Evolutionary conservation across 2,797 vertebrate genomes (phyloP), one percentile per base, ranked within the genome.

Genomic region (Periophthalmus magnuspinnatus): DNA sequence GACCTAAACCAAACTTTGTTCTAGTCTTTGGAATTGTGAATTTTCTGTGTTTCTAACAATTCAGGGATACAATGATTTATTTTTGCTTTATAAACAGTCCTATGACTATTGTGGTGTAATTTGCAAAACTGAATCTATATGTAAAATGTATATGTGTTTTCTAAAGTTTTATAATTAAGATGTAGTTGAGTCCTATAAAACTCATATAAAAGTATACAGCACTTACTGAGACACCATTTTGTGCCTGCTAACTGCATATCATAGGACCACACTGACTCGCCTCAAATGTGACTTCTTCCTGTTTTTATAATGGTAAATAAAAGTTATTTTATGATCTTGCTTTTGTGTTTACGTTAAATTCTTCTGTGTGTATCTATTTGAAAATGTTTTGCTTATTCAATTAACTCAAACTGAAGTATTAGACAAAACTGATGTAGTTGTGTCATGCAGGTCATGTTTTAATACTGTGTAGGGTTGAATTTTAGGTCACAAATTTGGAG

Each of bases 221-320:
- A 28, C 24, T 28, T 50, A 24, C 24, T 11, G 17, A 33, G 47
- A 67, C 52, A 32, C 21, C 34, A 2, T 38, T 16, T 48, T 55
- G 73, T 81, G 69, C 67, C 71, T 78, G 59, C 62, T 66, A 32
- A 68, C 50, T 58, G 16, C 32, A 41, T 57, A 32, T 70, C 45
- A 64, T 58, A 34, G n/a, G 62, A 48, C 50, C 13, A 47, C 57
- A 68, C 56, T 72, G 38, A 75, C 66, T 60, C 69, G 65, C 65
- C 50, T 69, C 19, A n/a, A 2, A 59, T 24, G 3, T 60, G 54
- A 60, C 21, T 9, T 3, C 65, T 56, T 54, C 4, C 4, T 63
- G 55, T 68, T 36, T 16, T 55, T 52, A 62, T 55, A 24, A 65
- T 58, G n/a, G 24, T 32, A 65, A 84, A 80, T 80, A 78, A 86